Percentiles rank a stretch among this genome's conserved stretches.
These are phyloP conservation scores for Sphaeramia orbicularis DNA, from an alignment of 2,797 vertebrate genomes.

Conservation along the genomic window DNA sequence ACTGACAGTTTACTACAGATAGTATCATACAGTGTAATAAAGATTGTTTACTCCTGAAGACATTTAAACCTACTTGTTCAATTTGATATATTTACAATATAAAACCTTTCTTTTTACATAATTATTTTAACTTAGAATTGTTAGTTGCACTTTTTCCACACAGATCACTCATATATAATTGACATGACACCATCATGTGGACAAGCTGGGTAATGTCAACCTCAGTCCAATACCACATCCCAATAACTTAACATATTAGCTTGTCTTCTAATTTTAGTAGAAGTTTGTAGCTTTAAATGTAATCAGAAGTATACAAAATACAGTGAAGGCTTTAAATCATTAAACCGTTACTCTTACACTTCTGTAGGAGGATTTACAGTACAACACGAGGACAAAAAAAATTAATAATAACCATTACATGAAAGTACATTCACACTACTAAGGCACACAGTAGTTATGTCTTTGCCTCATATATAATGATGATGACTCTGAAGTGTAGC, in stretches of 20 bases:
- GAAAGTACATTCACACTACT: slow-evolving; percentile 59
- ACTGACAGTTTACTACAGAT: background rate
- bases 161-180: slow-evolving; percentile 29
- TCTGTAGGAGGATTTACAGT: slow-evolving; percentile 28
- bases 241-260: background rate
- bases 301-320: slow-evolving; percentile 29
- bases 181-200: slow-evolving; percentile 75
- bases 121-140: background rate
- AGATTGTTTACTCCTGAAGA: background rate
- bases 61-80: background rate
- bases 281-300: slow-evolving; percentile 6
- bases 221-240: slow-evolving; percentile 1
- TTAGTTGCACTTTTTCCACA: slow-evolving; percentile 1
- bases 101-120: background rate
- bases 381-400: slow-evolving; percentile 22
- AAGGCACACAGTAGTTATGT: slow-evolving; percentile 70
- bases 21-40: background rate
- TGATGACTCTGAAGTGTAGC: slow-evolving; percentile 28
- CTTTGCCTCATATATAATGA: slow-evolving; percentile 29
- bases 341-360: slow-evolving; percentile 9
- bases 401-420: slow-evolving; percentile 8
- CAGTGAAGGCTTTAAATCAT: slow-evolving; percentile 5
- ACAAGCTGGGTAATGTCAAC: slow-evolving; percentile 55
- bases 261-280: background rate
- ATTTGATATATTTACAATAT: too few relatives aligned